Base-by-base conservation (phyloP, 2,888 invertebrate genomes). In the Eilema depressum region DNA sequence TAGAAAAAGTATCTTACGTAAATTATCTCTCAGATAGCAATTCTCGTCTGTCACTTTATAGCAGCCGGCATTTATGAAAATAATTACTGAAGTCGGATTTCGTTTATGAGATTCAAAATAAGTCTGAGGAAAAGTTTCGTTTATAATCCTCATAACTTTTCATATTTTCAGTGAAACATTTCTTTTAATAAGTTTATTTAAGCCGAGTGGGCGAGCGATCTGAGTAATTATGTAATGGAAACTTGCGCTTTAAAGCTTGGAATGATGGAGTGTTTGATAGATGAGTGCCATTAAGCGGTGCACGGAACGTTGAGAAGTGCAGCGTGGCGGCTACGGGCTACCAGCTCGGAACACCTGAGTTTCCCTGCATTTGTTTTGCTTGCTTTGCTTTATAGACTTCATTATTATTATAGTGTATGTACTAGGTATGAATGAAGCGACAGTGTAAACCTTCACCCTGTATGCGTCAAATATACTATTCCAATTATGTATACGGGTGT, bases 301-400 rank as follows among this genome's bases (percentile, higher is more conserved):
- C 91, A 90, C 75, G 82, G 85, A 89, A 87, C 90, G 91, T 90
- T 87, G 86, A 83, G 84, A 87, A 87, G 87, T 87, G 89, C 87
- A 90, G 90, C 89, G 88, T 89, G 83, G 86, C 88, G 82, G 91
- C 90, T 85, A 87, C 91, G 92, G 92, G 83, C 92, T 89, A 89
- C 84, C 90, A 88, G 92, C 86, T 89, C 89, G 91, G 92, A 91
- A 92, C 91, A 91, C 86, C 80, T 83, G 86, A 91, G 92, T 94
- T 94, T 93, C 92, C 91, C 92, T 88, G 83, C 87, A 81, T 81
- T 77, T 75, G 77, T 66, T 71, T 79, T 76, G 76, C 75, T 81
- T 61, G 25, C 37, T 41, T 41, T 73, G 63, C 61, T 64, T 74
- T 30, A 69, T 60, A 62, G 25, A 41, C 26, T 10, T 37, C 62